Evolutionary conservation across 2,797 vertebrate species (phyloP).

Genomic region (Protonibea diacanthus): DNA sequence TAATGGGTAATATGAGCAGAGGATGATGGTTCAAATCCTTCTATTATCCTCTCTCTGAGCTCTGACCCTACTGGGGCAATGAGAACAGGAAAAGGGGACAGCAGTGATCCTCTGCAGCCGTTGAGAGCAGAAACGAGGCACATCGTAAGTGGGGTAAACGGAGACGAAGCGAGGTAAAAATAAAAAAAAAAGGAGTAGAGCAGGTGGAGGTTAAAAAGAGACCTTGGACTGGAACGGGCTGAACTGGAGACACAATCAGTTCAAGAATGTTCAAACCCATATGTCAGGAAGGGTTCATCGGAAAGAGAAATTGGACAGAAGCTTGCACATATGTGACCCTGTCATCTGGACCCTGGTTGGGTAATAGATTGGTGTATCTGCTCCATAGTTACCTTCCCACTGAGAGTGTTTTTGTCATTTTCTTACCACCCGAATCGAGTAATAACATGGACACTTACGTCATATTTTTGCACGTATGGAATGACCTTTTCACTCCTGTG

Average conservation of each 20-base stretch:
- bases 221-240: constrained; percentile 56
- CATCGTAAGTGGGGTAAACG: constrained; percentile 36
- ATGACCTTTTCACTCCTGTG: constrained; percentile 23
- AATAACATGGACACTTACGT: background rate
- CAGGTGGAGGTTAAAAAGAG: constrained; percentile 69
- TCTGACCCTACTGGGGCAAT: constrained; percentile 68
- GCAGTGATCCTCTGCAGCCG: constrained; percentile 52
- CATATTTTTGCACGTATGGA: background rate
- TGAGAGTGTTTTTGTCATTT: constrained; percentile 10
- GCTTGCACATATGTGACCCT: constrained; percentile 66
- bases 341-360: constrained; percentile 34
- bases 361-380: constrained; percentile 49
- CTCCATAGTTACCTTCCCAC: constrained; percentile 29
- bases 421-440: background rate
- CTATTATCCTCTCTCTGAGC: constrained; percentile 73
- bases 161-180: constrained; percentile 16
- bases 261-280: constrained; percentile 62
- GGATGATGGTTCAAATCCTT: constrained; percentile 77
- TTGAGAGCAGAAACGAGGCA: constrained; percentile 54
- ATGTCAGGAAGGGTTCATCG: constrained; percentile 62
- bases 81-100: constrained; percentile 44
- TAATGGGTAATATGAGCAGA: constrained; percentile 75
- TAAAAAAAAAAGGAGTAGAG: constrained; percentile 19
- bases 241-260: constrained; percentile 66
- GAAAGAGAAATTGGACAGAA: constrained; percentile 60